Evolutionary conservation across 2,113 vertebrate species (phyloP).

Genomic region (Naja naja): DNA sequence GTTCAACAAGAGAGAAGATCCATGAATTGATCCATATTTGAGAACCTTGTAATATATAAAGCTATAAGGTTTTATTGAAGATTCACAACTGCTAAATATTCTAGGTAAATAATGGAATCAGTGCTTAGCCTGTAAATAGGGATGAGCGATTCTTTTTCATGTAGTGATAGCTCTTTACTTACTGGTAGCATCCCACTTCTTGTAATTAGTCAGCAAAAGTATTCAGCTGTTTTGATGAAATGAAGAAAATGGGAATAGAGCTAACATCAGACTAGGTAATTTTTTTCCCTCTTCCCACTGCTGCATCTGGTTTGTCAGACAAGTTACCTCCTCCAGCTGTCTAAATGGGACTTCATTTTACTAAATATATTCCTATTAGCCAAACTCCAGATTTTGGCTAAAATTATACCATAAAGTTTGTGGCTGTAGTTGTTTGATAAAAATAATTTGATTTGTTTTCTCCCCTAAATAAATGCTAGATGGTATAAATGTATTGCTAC

Average conservation of each 20-base stretch:
- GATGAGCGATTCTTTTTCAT: background rate
- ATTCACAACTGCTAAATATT: background rate
- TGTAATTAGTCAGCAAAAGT: background rate
- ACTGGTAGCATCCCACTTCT: background rate
- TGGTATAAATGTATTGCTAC: background rate
- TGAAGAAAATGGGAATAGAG: background rate
- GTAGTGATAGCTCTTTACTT: background rate
- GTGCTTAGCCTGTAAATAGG: background rate
- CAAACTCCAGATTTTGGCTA: background rate
- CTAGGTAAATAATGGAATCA: background rate
- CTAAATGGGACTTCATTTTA: background rate
- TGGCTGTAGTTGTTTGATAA: background rate
- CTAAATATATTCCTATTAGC: background rate
- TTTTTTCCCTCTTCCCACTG: background rate
- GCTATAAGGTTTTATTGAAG: background rate
- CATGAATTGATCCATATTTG: background rate
- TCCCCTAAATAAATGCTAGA: background rate
- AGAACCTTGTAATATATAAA: background rate
- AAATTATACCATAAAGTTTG: background rate
- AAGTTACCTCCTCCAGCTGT: background rate
- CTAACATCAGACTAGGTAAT: background rate
- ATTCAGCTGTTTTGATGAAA: conserved; percentile 10
- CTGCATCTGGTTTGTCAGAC: background rate
- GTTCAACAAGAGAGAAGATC: background rate
- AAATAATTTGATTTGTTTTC: background rate